Conservation (phyloP, 2,888 invertebrate genomes). For the Caenorhabditis uteleia region DNA sequence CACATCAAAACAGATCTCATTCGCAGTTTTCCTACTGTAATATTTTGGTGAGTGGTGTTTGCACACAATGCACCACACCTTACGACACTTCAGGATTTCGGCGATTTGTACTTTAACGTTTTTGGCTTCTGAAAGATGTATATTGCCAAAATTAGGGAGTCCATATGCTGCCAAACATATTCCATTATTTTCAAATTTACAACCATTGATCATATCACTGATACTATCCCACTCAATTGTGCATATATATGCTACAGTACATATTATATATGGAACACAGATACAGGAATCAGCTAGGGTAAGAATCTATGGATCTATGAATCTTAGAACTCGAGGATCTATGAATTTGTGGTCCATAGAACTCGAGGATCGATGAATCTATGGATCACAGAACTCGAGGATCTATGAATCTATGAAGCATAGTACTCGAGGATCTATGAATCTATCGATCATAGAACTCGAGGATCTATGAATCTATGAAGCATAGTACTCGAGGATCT, state of each 20-base stretch:
- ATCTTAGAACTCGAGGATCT: too few species aligned
- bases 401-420: too few species aligned
- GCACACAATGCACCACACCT: too few species aligned
- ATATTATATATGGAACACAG: constrained; percentile 4
- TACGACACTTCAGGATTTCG: too few species aligned
- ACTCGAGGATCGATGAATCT: too few species aligned
- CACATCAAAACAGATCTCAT: constrained; percentile 48
- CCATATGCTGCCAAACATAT: constrained; percentile 52
- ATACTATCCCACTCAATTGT: constrained; percentile 32
- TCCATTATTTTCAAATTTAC: constrained; percentile 52
- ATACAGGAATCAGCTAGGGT: constrained; percentile 19
- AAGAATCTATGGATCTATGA: too few species aligned
- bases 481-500: too few species aligned
- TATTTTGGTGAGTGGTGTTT: constrained; percentile 39
- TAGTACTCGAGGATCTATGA: too few species aligned
- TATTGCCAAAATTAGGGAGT: constrained; percentile 51
- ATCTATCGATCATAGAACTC: too few species aligned
- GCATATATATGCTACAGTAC: constrained; percentile 23
- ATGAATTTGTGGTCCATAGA: too few species aligned
- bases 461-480: too few species aligned
- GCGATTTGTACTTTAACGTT: constrained; percentile 42
- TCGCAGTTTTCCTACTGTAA: constrained; percentile 39
- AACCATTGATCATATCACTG: constrained; percentile 40
- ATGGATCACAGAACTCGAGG: too few species aligned
- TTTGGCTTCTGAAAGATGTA: constrained; percentile 45